Evolutionary conservation across 2,797 vertebrate species (phyloP), one percentile per base, ranked within the genome.

Genomic region (Enteromius treurensis): DNA sequence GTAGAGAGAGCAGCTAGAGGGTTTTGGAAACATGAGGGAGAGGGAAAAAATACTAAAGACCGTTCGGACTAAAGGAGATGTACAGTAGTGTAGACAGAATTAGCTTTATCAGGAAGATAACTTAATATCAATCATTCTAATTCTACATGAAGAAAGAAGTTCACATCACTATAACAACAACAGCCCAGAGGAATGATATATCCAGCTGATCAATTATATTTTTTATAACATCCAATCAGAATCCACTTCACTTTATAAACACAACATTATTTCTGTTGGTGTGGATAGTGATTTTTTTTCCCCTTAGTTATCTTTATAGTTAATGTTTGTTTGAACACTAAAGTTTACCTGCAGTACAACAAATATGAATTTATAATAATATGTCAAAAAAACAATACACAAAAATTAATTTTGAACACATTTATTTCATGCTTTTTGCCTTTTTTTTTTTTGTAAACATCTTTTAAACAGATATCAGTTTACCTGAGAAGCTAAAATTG

Each of bases 11-110:
- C 17, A 65, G 58, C 32, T 51, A 40, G 42, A 75, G 9, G 58
- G 13, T 40, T 65, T n/a, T 75, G 14, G 58, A 82, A 29, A 67
- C 23, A 68, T 3, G 34, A 42, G 14, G 79, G 21, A 81, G 69
- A 64, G 8, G 9, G 17, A 23, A 17, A 42, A 51, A 67, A 53
- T 17, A 53, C 19, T 17, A 37, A 23, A 10, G n/a, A 4, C n/a
- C 26, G 55, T 60, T 60, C 10, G 11, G n/a, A 23, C 21, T 55
- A 45, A 53, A n/a, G 9, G 8, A 55, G 21, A n/a, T 55, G 53
- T 10, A 55, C 53, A n/a, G 53, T 55, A n/a, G 9, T 58, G 55
- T 58, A 58, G 55, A 58, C 23, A 23, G 11, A 58, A 13, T 23
- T 0, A 58, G 11, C n/a, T 58, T 1, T 23, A 5, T 21, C 10